Evolutionary conservation across 1,140 invertebrate species (phyloP), one percentile per base, ranked within the genome.

Genomic region (Drosophila ambigua): DNA sequence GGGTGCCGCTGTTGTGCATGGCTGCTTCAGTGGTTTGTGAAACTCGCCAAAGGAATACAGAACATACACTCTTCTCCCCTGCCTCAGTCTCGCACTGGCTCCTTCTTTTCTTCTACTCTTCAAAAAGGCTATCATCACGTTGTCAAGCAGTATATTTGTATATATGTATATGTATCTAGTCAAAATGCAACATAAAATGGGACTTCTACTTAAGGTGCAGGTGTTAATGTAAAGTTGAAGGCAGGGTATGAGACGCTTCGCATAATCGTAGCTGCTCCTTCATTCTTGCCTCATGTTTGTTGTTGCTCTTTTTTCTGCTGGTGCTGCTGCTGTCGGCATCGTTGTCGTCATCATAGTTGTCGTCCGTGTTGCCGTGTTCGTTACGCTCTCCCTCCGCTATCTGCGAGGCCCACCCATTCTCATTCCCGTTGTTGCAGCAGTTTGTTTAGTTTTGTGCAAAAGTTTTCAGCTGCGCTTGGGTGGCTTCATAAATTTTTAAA

Each of bases 401-500:
- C 67, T 45, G 50, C 54, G 20, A 23, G 4, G 24, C 26, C 28
- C 49, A 49, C 20, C 26, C 20, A 43, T 58, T 64, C 52, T 53
- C 69, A 13, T 11, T 51, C 28, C 46, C 64, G 62, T 79, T 79
- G 74, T 77, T 73, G 69, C 45, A 76, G 82, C 83, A 82, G 83
- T 87, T 87, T 88, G 83, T 87, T 87, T 87, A 88, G 82, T 87
- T 88, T 87, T 88, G 75, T 72, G 83, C 72, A 87, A 87, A 87
- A 87, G 67, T 88, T 87, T 87, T 82, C 83, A 88, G 75, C 75
- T 88, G 79, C 67, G 83, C 79, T 83, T 79, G 72, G 83, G 69
- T 87, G 79, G 79, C 83, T 87, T 79, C 83, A 88, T 88, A 88
- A 88, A 88, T 88, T 88, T 88, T 88, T 88, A 88, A 87, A 88